Conservation (phyloP, 2,797 vertebrate genomes). For the Poeciliopsis presidionis region DNA sequence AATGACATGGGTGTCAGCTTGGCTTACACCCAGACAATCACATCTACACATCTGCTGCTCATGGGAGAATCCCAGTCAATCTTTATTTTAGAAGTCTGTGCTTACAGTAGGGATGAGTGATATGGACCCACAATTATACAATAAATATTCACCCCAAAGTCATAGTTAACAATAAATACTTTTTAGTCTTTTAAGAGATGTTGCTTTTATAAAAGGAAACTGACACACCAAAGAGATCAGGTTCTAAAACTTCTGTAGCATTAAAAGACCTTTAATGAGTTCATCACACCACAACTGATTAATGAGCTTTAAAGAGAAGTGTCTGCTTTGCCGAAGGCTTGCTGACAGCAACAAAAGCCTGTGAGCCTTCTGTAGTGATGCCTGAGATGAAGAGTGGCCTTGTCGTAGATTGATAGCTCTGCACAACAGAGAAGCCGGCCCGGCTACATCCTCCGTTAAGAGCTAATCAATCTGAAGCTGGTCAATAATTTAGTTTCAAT, state of each 20-base stretch:
- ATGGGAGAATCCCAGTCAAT: constrained; percentile 56
- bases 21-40: constrained; percentile 66
- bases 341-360: constrained; percentile 70
- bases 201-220: constrained; percentile 45
- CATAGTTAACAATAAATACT: constrained; percentile 58
- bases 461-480: constrained; percentile 63
- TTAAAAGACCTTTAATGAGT: constrained; percentile 76
- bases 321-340: constrained; percentile 67
- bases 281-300: constrained; percentile 68
- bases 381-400: constrained; percentile 65
- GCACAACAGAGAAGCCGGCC: constrained; percentile 38
- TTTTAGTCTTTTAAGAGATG: constrained; percentile 49
- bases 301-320: constrained; percentile 72
- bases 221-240: constrained; percentile 19
- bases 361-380: constrained; percentile 50
- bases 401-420: constrained; percentile 64
- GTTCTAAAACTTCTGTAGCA: constrained; percentile 47
- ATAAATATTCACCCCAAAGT: not conserved
- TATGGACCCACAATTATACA: not conserved
- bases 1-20: constrained; percentile 70
- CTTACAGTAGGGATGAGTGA: constrained; percentile 30
- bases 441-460: constrained; percentile 50
- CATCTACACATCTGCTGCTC: constrained; percentile 73
- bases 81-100: constrained; percentile 54
- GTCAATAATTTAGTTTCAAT: constrained; percentile 68